phyloP scores from a whole-genome alignment of 2,888 invertebrate genomes.

The Phengaris alcon region DNA sequence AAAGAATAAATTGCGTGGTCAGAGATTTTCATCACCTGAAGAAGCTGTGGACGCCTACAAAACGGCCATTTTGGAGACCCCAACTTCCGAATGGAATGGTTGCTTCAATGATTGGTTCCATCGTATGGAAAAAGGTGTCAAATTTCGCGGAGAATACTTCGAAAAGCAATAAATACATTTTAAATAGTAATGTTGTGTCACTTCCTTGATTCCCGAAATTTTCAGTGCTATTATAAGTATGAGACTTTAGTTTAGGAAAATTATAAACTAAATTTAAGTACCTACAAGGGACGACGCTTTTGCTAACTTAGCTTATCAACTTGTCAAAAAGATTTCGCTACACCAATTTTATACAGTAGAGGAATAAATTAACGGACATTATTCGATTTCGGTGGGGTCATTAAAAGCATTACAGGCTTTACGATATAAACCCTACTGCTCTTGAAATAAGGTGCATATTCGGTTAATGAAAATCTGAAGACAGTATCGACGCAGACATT shows the following conservation, averaged over 20 bases:
- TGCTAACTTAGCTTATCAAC: neutral
- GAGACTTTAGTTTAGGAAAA: neutral
- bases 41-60: no score
- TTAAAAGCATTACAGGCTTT: neutral
- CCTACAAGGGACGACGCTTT: neutral
- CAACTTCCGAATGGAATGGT: no score
- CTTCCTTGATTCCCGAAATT: no score
- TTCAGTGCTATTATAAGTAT: no score
- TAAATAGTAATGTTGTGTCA: no score
- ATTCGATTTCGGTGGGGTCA: conserved; percentile 4
- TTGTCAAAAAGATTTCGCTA: neutral
- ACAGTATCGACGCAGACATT: conserved; percentile 42
- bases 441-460: neutral
- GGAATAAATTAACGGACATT: conserved; percentile 14
- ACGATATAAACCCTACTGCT: conserved; percentile 1
- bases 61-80: no score
- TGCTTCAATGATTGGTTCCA: no score
- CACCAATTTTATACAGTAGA: neutral
- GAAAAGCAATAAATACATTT: no score
- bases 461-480: conserved; percentile 32
- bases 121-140: no score
- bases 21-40: no score
- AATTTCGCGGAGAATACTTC: no score
- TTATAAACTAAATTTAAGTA: neutral
- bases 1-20: no score